Conservation (phyloP, 2,888 invertebrate species). For the Epiblema foenella region DNA sequence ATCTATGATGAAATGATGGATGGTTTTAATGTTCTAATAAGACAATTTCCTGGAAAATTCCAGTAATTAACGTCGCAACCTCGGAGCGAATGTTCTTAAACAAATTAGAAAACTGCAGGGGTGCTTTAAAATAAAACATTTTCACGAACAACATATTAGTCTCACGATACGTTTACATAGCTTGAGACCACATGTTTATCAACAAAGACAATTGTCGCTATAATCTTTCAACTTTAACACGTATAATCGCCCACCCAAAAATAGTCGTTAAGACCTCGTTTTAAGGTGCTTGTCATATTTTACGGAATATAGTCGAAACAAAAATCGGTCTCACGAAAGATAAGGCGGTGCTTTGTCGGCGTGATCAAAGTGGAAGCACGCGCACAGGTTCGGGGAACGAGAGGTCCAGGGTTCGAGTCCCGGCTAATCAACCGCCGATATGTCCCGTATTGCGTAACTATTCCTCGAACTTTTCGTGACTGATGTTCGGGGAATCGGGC, state of each 20-base stretch:
- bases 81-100: constrained; percentile 14
- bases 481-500: constrained; percentile 4
- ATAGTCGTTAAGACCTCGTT: background rate
- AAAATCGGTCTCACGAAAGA: constrained; percentile 76
- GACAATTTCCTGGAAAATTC: background rate
- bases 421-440: constrained; percentile 74
- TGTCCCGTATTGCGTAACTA: constrained; percentile 53
- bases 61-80: background rate
- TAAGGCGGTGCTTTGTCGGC: constrained; percentile 82
- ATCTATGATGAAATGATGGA: too few relatives aligned
- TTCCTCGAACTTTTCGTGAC: constrained; percentile 60
- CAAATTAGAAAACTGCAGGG: constrained; percentile 20
- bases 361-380: constrained; percentile 68
- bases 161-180: constrained; percentile 25
- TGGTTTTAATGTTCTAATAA: background rate
- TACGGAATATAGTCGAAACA: constrained; percentile 79
- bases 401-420: constrained; percentile 71
- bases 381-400: constrained; percentile 74
- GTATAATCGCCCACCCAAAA: background rate
- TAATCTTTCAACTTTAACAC: constrained; percentile 34
- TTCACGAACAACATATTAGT: background rate
- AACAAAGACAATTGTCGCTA: constrained; percentile 42
- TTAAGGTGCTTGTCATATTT: constrained; percentile 68
- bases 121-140: constrained; percentile 17
- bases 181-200: constrained; percentile 36